Conservation (phyloP, 1,140 invertebrate genomes). For the Cataglyphis hispanica region DNA sequence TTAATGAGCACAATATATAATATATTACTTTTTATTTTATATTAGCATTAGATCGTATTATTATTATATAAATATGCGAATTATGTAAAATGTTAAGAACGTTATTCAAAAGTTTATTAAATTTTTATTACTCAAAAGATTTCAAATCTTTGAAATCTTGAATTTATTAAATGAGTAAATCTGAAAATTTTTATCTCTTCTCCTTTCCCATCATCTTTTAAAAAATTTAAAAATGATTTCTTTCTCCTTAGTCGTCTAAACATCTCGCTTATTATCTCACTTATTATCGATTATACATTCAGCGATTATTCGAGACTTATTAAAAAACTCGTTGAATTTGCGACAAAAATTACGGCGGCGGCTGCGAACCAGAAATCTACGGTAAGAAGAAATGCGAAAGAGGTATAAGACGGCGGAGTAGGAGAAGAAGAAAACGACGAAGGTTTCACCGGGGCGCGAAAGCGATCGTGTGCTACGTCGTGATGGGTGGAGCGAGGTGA, state of each 20-base stretch:
- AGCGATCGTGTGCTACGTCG: constrained; percentile 84
- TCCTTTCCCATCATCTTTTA: neutral
- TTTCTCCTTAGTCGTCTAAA: constrained; percentile 23
- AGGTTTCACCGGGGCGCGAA: constrained; percentile 76
- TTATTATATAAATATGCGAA: neutral
- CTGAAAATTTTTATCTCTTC: neutral
- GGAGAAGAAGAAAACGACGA: constrained; percentile 45
- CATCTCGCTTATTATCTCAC: neutral
- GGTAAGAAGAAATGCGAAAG: constrained; percentile 38
- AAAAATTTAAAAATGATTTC: neutral
- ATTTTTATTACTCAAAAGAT: neutral
- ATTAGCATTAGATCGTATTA: neutral
- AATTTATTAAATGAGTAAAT: constrained; percentile 23
- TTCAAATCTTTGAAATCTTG: neutral
- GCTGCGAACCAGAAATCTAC: constrained; percentile 22
- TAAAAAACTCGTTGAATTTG: constrained; percentile 34
- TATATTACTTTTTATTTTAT: neutral
- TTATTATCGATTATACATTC: constrained; percentile 27
- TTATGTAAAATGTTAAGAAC: neutral
- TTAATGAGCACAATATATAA: neutral
- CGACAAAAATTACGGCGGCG: constrained; percentile 31
- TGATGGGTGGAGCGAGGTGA: constrained; percentile 86
- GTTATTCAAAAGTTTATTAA: neutral
- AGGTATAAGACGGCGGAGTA: constrained; percentile 18
- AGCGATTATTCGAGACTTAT: constrained; percentile 35